Conservation (phyloP, 2,797 vertebrate species). For the Cossypha polioptera region DNA sequence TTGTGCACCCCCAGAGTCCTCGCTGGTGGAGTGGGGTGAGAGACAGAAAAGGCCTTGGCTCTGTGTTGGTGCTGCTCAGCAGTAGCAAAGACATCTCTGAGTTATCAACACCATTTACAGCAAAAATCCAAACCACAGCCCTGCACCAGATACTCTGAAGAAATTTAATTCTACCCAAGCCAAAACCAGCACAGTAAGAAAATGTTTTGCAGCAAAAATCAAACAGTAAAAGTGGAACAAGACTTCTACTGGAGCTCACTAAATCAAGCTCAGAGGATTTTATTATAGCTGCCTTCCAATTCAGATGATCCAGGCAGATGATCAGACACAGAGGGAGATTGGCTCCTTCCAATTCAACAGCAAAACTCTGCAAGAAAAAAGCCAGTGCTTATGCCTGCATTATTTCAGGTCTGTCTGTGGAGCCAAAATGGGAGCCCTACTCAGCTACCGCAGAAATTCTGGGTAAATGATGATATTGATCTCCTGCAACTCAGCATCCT, state of each 20-base stretch:
- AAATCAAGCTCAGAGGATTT: background rate
- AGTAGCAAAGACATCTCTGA: background rate
- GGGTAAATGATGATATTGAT: background rate
- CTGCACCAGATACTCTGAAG: background rate
- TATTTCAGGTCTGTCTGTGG: background rate
- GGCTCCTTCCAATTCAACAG: background rate
- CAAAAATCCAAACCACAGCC: background rate
- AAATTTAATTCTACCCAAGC: background rate
- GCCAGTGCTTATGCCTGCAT: background rate
- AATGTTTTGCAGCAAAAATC: background rate
- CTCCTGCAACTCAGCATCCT: background rate
- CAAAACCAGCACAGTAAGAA: background rate
- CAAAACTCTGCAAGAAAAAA: background rate
- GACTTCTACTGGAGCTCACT: background rate
- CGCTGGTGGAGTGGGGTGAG: background rate
- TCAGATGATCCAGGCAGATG: background rate
- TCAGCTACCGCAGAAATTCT: background rate
- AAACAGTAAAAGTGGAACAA: background rate
- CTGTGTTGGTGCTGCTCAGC: background rate
- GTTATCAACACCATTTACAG: background rate
- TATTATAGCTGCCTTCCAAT: background rate
- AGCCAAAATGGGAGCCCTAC: background rate
- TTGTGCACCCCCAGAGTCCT: rapidly evolving
- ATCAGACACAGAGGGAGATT: background rate
- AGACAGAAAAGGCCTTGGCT: background rate